Evolutionary conservation across 2,888 invertebrate species (phyloP).

Genomic region (Osedax frankpressi): DNA sequence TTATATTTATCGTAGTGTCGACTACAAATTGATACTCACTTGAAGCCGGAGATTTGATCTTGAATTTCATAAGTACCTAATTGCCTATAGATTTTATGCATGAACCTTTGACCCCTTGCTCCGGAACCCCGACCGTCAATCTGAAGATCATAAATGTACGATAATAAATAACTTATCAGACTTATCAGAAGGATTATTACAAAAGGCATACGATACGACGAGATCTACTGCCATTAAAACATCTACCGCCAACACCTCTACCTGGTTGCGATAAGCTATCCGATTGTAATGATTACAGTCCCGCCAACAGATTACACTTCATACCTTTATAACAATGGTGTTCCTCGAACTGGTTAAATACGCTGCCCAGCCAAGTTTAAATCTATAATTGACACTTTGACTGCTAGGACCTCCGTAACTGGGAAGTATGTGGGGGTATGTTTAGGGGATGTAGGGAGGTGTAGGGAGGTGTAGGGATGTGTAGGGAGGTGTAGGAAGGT

Average conservation of each 20-base stretch:
- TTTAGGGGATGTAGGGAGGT: too few relatives aligned
- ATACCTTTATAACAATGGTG: conserved; percentile 61
- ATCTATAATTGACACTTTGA: conserved; percentile 76
- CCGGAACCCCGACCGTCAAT: conserved; percentile 86
- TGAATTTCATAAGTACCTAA: conserved; percentile 84
- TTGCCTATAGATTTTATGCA: conserved; percentile 70
- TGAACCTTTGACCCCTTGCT: conserved; percentile 67
- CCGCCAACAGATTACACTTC: neutral
- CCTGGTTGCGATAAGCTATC: too few relatives aligned
- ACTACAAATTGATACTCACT: conserved; percentile 32
- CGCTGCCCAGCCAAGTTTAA: conserved; percentile 70
- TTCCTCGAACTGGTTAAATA: conserved; percentile 73
- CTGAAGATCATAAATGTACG: conserved; percentile 42
- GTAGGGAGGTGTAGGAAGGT: too few relatives aligned
- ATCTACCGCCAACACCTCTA: neutral
- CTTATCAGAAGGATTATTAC: too few relatives aligned
- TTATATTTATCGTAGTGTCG: neutral
- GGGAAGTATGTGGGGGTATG: too few relatives aligned
- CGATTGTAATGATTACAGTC: too few relatives aligned
- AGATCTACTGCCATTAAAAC: neutral
- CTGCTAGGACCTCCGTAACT: conserved; percentile 85
- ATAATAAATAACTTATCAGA: too few relatives aligned
- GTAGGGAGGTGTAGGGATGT: too few relatives aligned
- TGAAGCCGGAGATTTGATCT: conserved; percentile 72
- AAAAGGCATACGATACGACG: neutral